Evolutionary conservation across 2,888 invertebrate species (phyloP).

Genomic region (Aphodius granarius): DNA sequence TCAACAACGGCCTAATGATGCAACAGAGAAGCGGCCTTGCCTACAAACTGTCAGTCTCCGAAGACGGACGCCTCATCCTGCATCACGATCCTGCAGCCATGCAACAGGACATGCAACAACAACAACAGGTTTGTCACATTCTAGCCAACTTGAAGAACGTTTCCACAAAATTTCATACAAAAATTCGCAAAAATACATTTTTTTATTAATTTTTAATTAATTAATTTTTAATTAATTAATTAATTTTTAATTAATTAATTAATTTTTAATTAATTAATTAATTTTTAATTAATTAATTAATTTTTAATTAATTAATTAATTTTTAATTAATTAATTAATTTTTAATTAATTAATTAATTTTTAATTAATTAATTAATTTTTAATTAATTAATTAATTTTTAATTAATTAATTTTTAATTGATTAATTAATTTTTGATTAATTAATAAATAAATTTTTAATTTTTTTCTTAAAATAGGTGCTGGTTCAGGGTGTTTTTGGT

Average conservation of each 20-base stretch:
- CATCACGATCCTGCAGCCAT: constrained; percentile 63
- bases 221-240: too few relatives aligned
- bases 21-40: constrained; percentile 64
- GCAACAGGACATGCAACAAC: constrained; percentile 57
- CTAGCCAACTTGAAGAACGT: too few relatives aligned
- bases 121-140: constrained; percentile 33
- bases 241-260: neutral
- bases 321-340: too few relatives aligned
- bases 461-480: constrained; percentile 30
- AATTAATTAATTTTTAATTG: neutral
- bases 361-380: neutral
- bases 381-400: neutral
- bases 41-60: constrained; percentile 66
- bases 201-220: too few relatives aligned
- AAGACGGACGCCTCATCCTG: constrained; percentile 67
- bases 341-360: too few relatives aligned
- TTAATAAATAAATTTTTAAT: neutral
- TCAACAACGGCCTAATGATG: constrained; percentile 52
- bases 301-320: too few relatives aligned
- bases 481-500: constrained; percentile 52
- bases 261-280: neutral
- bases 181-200: too few relatives aligned
- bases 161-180: too few relatives aligned
- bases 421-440: neutral
- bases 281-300: too few relatives aligned